These are phyloP conservation scores for Corbicula japonica DNA, from an alignment of 2,888 invertebrate genomes.

Conservation along the genomic window DNA sequence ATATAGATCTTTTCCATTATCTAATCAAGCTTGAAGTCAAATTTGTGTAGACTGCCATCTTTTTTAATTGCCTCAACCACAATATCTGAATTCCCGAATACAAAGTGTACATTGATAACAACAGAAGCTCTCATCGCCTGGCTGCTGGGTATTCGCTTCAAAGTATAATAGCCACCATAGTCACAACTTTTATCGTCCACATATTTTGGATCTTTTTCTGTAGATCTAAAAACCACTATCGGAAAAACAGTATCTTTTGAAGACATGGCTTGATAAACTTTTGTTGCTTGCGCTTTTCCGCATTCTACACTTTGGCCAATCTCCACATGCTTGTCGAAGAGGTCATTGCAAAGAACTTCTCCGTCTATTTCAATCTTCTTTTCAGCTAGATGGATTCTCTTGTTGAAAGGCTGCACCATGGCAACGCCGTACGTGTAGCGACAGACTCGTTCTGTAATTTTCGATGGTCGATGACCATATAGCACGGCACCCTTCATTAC, in stretches of 20 bases:
- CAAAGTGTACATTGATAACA: conserved; percentile 9
- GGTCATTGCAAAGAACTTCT: conserved; percentile 16
- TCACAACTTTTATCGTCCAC: conserved; percentile 21
- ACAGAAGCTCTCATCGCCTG: neutral
- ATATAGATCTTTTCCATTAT: no score
- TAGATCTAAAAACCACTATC: conserved; percentile 17
- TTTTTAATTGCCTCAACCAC: neutral
- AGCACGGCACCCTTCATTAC: conserved; percentile 49
- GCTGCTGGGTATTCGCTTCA: neutral
- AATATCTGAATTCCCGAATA: conserved; percentile 17
- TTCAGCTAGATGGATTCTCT: conserved; percentile 5
- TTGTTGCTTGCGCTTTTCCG: neutral
- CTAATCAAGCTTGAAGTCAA: conserved; percentile 7
- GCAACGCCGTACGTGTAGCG: conserved; percentile 37
- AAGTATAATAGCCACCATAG: conserved; percentile 6
- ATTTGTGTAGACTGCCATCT: neutral
- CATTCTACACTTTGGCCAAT: conserved; percentile 10
- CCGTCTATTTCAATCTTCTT: conserved; percentile 9
- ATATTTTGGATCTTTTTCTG: conserved; percentile 19
- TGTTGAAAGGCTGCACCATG: neutral
- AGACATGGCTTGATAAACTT: conserved; percentile 26
- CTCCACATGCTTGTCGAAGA: conserved; percentile 45
- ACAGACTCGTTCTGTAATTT: conserved; percentile 16
- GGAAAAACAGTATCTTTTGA: conserved; percentile 9
- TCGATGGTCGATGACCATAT: conserved; percentile 33